phyloP scores from a whole-genome alignment of 92 coral and sea anemone genomes.

The Scolanthus callimorphus region DNA sequence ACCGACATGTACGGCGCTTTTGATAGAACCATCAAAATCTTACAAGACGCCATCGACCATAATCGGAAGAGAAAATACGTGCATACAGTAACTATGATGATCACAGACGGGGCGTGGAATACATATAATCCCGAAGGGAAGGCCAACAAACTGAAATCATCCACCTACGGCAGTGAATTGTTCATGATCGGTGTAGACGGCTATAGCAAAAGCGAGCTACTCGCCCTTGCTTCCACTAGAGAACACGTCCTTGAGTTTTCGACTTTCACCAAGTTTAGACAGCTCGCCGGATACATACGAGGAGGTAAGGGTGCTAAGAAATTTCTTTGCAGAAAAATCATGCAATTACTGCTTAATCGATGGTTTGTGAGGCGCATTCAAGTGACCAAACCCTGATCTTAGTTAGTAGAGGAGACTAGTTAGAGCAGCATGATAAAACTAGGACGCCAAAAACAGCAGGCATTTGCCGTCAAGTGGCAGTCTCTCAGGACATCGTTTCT shows the following conservation, averaged over 20 bases:
- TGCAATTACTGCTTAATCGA: too few species aligned
- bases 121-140: constrained; percentile 50
- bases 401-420: too few species aligned
- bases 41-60: constrained; percentile 42
- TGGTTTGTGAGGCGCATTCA: too few species aligned
- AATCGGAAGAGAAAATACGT: constrained; percentile 55
- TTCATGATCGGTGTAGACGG: constrained; percentile 85
- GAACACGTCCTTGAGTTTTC: constrained; percentile 64
- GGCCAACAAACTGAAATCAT: constrained; percentile 44
- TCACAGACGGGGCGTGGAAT: constrained; percentile 94
- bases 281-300: constrained; percentile 79
- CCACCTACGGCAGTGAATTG: constrained; percentile 49
- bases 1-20: constrained; percentile 85
- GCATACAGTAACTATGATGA: constrained; percentile 87
- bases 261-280: constrained; percentile 56
- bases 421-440: too few species aligned
- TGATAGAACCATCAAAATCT: constrained; percentile 12
- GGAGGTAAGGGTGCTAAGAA: constrained; percentile 77
- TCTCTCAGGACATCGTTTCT: too few species aligned
- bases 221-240: constrained; percentile 51
- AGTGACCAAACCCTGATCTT: too few species aligned
- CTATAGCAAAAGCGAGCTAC: constrained; percentile 54
- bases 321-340: too few species aligned
- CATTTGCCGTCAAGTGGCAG: too few species aligned
- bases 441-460: too few species aligned